Base-by-base conservation (phyloP, 2,888 invertebrate species). In the Odontothrips loti region DNA sequence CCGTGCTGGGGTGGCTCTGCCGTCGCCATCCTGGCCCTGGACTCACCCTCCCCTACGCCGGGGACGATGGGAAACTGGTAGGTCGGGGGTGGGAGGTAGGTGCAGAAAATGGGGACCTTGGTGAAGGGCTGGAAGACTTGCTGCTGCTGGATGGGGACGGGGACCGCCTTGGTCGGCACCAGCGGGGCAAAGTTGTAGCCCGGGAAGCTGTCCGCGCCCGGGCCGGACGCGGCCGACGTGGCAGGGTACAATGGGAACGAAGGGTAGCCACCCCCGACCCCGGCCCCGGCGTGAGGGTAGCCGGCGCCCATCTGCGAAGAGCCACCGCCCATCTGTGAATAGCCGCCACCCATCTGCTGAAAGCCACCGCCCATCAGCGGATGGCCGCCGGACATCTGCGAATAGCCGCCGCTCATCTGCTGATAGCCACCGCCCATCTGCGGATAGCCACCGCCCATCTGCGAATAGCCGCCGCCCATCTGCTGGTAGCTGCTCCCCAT, bases 81-180 rank as follows among this genome's bases (percentile, higher is more conserved):
- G 0, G 84, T 84, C 12, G 86, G 85, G 0, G 83, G 81, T 6
- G 85, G 85, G 43, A 86, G 83, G 78, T 85, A 86, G 0, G 84
- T 84, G 82, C 86, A 87, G 81, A 85, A 86, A 81, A 85, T 84
- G 15, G 84, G 82, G 17, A n/a, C 68, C 68, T 75, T 27, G 10
- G 68, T 27, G 68, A 75, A 75, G 27, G 68, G 68, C 68, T 75
- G 68, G 23, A 75, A 75, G 11, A 75, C 68, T 27, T 75, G 68
- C 68, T 75, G 68, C 68, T 75, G 68, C 68, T 75, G 68, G 68
- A 75, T 75, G 68, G 68, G 10, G 12, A 75, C 68, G 11, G 68
- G 68, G 27, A 75, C 68, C 23, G 68, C 68, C 68, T 75, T 75
- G 68, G 68, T 27, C 23, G 68, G 68, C 23, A 75, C 27, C 1